Base-by-base conservation (phyloP, 2,797 vertebrate species). In the Coracias cyanogaster region DNA sequence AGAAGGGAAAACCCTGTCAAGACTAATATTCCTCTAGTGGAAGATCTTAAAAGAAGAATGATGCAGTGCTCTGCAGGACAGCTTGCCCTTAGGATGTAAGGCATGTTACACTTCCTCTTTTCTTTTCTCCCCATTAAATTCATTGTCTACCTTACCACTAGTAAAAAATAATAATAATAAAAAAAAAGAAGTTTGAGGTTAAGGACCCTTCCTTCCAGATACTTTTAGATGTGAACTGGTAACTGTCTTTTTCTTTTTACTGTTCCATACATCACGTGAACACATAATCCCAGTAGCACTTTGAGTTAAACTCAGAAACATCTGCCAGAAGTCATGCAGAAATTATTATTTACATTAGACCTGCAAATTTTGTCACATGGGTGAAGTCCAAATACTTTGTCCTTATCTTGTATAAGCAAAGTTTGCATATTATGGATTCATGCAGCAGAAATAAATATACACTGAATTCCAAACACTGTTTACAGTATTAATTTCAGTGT, bases 1-100 rank as follows among this genome's bases (percentile, higher is more conserved):
- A 78, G 81, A 94, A 94, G 31, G 41, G 51, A 89, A 96, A 94
- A 85, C 39, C 7, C 43, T 96, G 85, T 94, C 93, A 96, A 91
- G 67, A 85, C 26, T 67, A 93, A 96, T 94, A 81, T 37, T 65
- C 35, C 28, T 87, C 48, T 35, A 69, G 41, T 3, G 3, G 35
- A 94, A 93, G 64, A 45, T 10, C 72, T 94, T 84, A 90, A 92
- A 92, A 93, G 64, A 66, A 78, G 61, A 93, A 90, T 65, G 49
- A 82, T 61, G n/a, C 11, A 39, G 51, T 61, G 28, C 46, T 79
- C 81, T 65, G 15, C n/a, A 33, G 66, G 88, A 85, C 51, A 90
- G 29, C 12, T 66, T 55, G 57, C 35, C 61, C 61, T 91, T 66
- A 84, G 15, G 65, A 82, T 85, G 7, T 31, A 91, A 83, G 48